Evolutionary conservation across 2,888 invertebrate species (phyloP).

Genomic region (Hipparchia sbordonii): DNA sequence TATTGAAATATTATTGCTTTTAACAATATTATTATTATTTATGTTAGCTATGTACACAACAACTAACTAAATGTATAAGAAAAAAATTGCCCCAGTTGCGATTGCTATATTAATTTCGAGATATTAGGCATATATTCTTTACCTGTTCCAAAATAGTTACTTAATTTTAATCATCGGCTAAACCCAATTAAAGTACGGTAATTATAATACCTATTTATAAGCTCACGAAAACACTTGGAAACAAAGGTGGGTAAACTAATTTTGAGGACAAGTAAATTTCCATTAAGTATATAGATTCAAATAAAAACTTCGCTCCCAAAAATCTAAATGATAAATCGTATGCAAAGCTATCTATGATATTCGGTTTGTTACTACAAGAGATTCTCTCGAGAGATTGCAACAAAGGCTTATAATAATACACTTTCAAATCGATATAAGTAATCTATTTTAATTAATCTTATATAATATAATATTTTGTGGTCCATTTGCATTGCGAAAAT

Average conservation of each 20-base stretch:
- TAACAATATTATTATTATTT: slow-evolving; percentile 48
- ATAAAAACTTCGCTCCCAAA: neutral
- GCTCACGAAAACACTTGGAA: neutral
- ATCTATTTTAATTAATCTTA: slow-evolving; percentile 51
- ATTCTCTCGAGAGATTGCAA: slow-evolving; percentile 73
- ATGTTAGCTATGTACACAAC: slow-evolving; percentile 59
- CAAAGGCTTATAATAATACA: slow-evolving; percentile 56
- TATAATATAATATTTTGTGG: slow-evolving; percentile 48
- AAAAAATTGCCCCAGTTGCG: slow-evolving; percentile 43
- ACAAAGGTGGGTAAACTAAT: neutral
- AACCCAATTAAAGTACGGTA: neutral
- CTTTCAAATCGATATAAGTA: slow-evolving; percentile 39
- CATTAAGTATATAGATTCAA: neutral
- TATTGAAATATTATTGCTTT: slow-evolving; percentile 68
- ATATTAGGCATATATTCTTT: neutral
- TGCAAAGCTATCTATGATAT: slow-evolving; percentile 1
- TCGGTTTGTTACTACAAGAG: slow-evolving; percentile 55
- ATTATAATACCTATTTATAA: too few species aligned
- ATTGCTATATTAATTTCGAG: slow-evolving; percentile 33
- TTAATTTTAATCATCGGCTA: neutral
- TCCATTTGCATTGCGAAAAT: neutral
- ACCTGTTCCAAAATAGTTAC: neutral
- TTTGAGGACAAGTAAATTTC: neutral
- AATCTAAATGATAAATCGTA: slow-evolving; percentile 1
- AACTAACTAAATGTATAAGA: slow-evolving; percentile 44